Conservation (phyloP, 2,797 vertebrate genomes). For the Xerus rutilus region DNA sequence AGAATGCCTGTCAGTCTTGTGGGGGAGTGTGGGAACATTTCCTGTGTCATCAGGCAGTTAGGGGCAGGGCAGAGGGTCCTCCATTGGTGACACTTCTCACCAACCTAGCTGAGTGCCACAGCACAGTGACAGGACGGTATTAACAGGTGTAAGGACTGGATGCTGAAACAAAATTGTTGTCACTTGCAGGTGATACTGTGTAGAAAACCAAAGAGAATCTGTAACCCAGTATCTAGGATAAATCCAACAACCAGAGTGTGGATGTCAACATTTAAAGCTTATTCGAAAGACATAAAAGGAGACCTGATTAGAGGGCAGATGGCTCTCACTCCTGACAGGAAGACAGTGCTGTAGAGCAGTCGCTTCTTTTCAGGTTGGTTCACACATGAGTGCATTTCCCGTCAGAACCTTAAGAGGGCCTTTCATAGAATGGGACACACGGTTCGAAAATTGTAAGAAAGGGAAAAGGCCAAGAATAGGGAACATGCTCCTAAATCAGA, state of each 20-base stretch:
- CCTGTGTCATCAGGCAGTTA: background rate
- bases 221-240: background rate
- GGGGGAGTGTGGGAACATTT: background rate
- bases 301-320: background rate
- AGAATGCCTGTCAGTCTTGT: too few species aligned
- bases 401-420: too few species aligned
- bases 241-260: background rate
- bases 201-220: background rate
- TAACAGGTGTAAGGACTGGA: fast-evolving
- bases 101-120: background rate
- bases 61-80: background rate
- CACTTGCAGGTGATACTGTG: background rate
- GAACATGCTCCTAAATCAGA: background rate
- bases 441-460: background rate
- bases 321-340: background rate
- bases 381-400: background rate
- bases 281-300: background rate
- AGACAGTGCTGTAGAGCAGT: too few species aligned
- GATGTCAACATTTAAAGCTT: background rate
- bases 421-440: background rate
- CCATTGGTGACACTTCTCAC: background rate
- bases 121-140: fast-evolving
- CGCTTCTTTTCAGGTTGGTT: background rate
- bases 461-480: background rate
- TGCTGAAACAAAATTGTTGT: too few species aligned